Evolutionary conservation across 2,888 invertebrate genomes (phyloP), one percentile per base, ranked within the genome.

Genomic region (Agrochola lychnidis): DNA sequence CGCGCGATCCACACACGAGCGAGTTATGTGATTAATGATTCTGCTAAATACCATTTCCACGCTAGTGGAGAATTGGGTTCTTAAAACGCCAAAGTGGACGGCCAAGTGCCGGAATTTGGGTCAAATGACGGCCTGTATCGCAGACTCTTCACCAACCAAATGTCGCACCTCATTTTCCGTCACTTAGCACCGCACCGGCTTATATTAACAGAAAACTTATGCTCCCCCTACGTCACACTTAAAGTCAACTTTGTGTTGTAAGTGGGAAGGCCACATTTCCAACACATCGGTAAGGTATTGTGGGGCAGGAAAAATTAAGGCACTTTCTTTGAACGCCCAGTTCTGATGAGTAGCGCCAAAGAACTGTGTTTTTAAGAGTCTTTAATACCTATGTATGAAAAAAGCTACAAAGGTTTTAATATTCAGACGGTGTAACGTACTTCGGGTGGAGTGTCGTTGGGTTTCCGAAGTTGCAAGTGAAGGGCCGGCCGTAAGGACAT

Each of bases 161-260:
- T 94, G 93, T 94, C 93, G 90, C 94, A 94, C 93, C 94, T 94
- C 94, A 94, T 95, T 95, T 94, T 94, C 91, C 91, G 91, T 92
- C 93, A 94, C 93, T 94, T 93, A 92, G 91, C 89, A 89, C 82
- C 83, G 88, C 89, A 87, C 74, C 57, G 62, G 79, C 78, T 91
- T 89, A 88, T 84, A 82, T 88, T 87, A 86, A 83, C 81, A 89
- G 89, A 79, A 85, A 89, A 91, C 89, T 88, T 83, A 84, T 83
- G 80, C 79, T 62, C 57, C 5, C 25, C 30, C 4, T 51, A 53
- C 61, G 56, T 48, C 22, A 62, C 59, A 69, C 59, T 68, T 22
- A 93, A 92, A 88, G 68, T 84, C 72, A 73, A 83, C 87, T 88
- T 85, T 90, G 85, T 68, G 25, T 25, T 16, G 22, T 14, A 59